Percentiles rank a stretch among this genome's conserved stretches.
Evolutionary conservation across 1,140 invertebrate species (phyloP).

Genomic region (Drosophila pruinosa): DNA sequence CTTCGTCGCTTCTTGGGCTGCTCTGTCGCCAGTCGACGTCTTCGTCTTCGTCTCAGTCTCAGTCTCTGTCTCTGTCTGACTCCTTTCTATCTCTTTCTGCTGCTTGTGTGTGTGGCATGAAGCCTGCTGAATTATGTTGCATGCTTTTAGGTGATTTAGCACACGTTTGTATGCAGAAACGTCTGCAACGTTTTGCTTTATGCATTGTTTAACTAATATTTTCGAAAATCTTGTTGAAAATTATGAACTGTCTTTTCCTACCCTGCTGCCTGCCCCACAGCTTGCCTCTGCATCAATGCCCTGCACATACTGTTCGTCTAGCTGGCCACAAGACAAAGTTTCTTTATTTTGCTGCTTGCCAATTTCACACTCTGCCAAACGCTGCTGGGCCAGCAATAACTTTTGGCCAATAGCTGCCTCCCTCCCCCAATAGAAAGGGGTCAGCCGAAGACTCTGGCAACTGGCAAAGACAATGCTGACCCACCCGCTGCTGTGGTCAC

Average conservation of each 20-base stretch:
- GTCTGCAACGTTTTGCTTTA: constrained; percentile 77
- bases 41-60: not conserved
- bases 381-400: constrained; percentile 67
- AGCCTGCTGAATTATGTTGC: constrained; percentile 76
- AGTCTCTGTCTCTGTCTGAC: not conserved
- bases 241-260: constrained; percentile 59
- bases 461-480: constrained; percentile 22
- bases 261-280: constrained; percentile 5
- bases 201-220: constrained; percentile 81
- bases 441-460: constrained; percentile 26
- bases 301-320: not conserved
- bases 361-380: constrained; percentile 79
- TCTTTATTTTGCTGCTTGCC: constrained; percentile 75
- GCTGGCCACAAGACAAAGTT: constrained; percentile 57
- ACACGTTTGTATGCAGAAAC: constrained; percentile 77
- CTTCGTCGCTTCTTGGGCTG: constrained; percentile 77
- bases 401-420: constrained; percentile 52
- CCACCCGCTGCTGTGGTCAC: not conserved
- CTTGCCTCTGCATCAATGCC: not conserved
- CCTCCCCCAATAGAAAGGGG: constrained; percentile 24
- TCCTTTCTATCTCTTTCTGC: not conserved
- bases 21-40: constrained; percentile 38
- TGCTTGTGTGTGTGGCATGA: constrained; percentile 47
- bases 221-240: constrained; percentile 71
- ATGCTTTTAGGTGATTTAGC: constrained; percentile 81